Percentiles rank a stretch among this genome's conserved stretches.
phyloP scores from a whole-genome alignment of 2,888 invertebrate species.

The Athalia circularis region DNA sequence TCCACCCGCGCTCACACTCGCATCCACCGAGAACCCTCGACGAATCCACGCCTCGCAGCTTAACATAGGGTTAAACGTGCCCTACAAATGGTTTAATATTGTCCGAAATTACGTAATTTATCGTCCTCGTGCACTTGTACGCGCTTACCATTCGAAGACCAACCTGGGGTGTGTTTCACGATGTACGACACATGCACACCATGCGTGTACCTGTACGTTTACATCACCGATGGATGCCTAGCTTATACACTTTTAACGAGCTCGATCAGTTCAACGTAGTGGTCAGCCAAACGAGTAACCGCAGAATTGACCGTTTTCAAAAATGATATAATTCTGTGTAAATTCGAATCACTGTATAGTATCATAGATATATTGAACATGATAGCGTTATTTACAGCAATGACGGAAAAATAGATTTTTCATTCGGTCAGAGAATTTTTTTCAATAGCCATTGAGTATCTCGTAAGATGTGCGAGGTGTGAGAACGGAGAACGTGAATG shows the following conservation, averaged over 20 bases:
- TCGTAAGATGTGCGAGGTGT: background rate
- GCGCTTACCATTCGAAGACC: slow-evolving; percentile 16
- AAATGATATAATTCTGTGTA: slow-evolving; percentile 44
- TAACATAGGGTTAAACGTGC: slow-evolving; percentile 68
- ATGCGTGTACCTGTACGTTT: background rate
- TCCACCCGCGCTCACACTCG: slow-evolving; percentile 39
- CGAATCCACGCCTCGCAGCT: slow-evolving; percentile 54
- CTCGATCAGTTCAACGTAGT: too few species aligned
- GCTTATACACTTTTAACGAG: too few species aligned
- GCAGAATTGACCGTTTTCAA: slow-evolving; percentile 30
- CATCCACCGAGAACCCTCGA: slow-evolving; percentile 45
- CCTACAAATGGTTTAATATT: slow-evolving; percentile 63
- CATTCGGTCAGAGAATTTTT: slow-evolving; percentile 27
- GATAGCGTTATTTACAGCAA: slow-evolving; percentile 66
- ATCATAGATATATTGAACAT: too few species aligned
- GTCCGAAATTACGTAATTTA: slow-evolving; percentile 65
- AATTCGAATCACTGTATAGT: slow-evolving; percentile 47
- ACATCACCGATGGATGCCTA: too few species aligned
- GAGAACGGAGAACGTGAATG: background rate
- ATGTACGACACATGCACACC: background rate
- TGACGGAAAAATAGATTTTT: slow-evolving; percentile 50
- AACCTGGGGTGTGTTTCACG: background rate
- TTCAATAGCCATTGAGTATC: background rate
- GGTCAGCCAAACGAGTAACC: background rate
- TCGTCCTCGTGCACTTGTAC: slow-evolving; percentile 49